Evolutionary conservation across 2,888 invertebrate genomes (phyloP), one percentile per base, ranked within the genome.

Genomic region (Orthonychiurus folsomi): DNA sequence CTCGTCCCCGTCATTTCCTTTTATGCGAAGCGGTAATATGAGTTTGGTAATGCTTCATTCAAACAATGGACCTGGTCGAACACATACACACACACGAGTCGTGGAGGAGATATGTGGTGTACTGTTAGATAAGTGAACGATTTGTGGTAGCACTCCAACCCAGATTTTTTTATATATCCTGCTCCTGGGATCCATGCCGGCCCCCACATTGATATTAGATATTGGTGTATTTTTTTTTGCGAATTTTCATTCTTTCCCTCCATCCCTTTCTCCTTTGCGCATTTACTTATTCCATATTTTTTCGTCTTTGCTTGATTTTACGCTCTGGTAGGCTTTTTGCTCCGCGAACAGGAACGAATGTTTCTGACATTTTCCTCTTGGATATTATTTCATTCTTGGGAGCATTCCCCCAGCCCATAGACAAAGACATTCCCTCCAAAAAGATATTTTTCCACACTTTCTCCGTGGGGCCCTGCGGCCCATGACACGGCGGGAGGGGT

Each of bases 41-140:
- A 37, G 37, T 37, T 37, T 37, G 37, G 37, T 37, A 37, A 37
- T 37, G 37, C 37, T 37, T 37, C 37, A 37, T 37, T 37, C 37
- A 37, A 37, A 37, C 37, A 37, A 37, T 37, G 37, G 37, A 37
- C 5, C 37, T 37, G 37, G 37, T 37, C 37, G 37, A 37, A 37
- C 37, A 37, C 37, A 37, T 15, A 37, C 15, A 15, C 37, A 37
- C 37, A 5, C 37, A 37, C 15, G 37, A 37, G 15, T 9, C 15
- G 37, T 37, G 37, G 37, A 9, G 5, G 5, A 9, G 37, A 5
- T 37, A 37, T 37, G 37, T 9, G 37, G 37, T 9, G 37, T 37
- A 37, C 37, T 37, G 9, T n/a, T 37, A 37, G 5, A 15, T 37
- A 37, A 37, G 37, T 37, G 37, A 37, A 37, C 37, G 37, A 37